phyloP scores from a whole-genome alignment of 2,797 vertebrate species.

The Parauchenoglanis punctatus region DNA sequence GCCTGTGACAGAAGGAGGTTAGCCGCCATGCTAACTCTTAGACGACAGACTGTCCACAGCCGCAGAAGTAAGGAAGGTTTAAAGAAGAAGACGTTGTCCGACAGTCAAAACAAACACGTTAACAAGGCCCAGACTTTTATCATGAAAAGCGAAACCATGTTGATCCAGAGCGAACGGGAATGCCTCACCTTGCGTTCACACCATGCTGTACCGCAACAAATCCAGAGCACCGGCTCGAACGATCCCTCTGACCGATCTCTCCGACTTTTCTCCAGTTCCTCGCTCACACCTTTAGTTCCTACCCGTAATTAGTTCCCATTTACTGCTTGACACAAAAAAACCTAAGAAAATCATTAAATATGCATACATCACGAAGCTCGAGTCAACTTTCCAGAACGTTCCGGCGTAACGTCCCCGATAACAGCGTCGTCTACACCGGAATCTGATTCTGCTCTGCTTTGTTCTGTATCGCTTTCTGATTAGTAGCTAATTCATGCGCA shows the following conservation, averaged over 20 bases:
- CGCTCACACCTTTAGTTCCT: no score
- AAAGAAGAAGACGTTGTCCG: conserved; percentile 36
- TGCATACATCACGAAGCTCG: not conserved
- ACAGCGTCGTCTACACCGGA: not conserved
- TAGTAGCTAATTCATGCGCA: not conserved
- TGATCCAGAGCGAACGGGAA: not conserved
- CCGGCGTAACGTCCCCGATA: not conserved
- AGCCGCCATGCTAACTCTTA: conserved; percentile 66
- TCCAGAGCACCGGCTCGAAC: not conserved
- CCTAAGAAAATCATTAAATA: not conserved
- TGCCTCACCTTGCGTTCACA: not conserved
- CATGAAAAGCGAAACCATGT: not conserved
- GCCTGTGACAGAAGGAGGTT: conserved; percentile 80
- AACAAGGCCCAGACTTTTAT: not conserved
- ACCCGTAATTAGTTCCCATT: not conserved
- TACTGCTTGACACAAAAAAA: not conserved
- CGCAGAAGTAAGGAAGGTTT: conserved; percentile 54
- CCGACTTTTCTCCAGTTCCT: not conserved
- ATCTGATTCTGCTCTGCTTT: not conserved
- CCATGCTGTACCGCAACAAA: not conserved
- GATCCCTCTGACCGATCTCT: not conserved
- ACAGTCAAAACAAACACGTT: conserved; percentile 19
- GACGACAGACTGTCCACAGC: conserved; percentile 40
- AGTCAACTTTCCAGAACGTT: not conserved
- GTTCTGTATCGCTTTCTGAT: not conserved